Percentiles rank a stretch among this genome's conserved stretches.
phyloP scores from a whole-genome alignment of 2,888 invertebrate species.

The Rotaria magnacalcarata region DNA sequence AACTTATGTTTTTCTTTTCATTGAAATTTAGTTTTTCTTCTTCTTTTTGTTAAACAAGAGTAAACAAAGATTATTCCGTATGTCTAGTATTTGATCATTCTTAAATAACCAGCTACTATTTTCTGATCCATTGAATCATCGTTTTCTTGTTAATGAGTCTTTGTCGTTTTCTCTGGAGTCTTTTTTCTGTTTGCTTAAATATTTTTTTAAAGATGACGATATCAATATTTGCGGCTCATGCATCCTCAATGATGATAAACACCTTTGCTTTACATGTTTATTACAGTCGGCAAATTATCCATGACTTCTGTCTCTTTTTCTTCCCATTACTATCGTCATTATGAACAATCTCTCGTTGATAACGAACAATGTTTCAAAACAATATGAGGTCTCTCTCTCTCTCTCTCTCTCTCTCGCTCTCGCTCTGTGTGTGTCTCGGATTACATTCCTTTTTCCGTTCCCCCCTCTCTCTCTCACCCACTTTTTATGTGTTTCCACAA shows the following conservation, averaged over 20 bases:
- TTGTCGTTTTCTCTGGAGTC: background rate
- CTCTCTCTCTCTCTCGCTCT: background rate
- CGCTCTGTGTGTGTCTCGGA: background rate
- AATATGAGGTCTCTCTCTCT: background rate
- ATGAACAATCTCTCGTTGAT: background rate
- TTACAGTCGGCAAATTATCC: background rate
- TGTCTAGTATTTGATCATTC: background rate
- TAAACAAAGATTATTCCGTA: background rate
- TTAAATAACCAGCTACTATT: background rate
- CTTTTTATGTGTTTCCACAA: background rate
- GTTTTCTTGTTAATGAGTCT: background rate
- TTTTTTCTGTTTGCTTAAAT: background rate
- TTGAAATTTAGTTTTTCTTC: too few species aligned
- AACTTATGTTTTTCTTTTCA: too few species aligned
- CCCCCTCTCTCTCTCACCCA: background rate
- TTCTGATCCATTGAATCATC: background rate
- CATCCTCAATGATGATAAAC: background rate
- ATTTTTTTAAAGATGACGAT: background rate
- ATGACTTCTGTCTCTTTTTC: background rate
- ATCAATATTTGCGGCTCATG: background rate
- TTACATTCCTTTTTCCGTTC: background rate
- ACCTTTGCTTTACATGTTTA: background rate
- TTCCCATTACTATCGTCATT: background rate
- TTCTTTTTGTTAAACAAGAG: too few species aligned
- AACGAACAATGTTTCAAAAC: background rate